Evolutionary conservation across 2,797 vertebrate genomes (phyloP), one percentile per base, ranked within the genome.

Genomic region (Streptopelia turtur): DNA sequence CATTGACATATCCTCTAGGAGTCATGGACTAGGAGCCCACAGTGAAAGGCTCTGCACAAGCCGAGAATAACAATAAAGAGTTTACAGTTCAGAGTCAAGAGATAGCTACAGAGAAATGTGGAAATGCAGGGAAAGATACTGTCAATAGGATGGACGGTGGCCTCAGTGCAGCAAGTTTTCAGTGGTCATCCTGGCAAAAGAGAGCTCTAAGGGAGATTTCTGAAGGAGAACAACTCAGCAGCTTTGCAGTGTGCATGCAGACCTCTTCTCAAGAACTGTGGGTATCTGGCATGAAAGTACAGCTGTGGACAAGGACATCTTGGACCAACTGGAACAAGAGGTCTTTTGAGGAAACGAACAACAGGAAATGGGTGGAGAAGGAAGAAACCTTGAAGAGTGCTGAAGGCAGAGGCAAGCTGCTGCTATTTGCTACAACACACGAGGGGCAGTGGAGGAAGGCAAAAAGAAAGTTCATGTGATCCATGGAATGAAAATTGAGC

Each of bases 41-140:
- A 71, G 87, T 1, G 13, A 87, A 94, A 78, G 33, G 53, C 79
- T 93, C 60, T 83, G 89, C 75, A 83, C 89, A 92, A 79, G 61
- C 30, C 93, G 78, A 76, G 79, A 95, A 93, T 87, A 95, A 87
- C 78, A 96, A 95, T 47, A 80, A 91, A 72, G 45, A 56, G 30
- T 82, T 93, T 83, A 85, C 53, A 83, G 79, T 86, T 71, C 72
- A 80, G 87, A 85, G 57, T 57, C 41, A 83, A 95, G 78, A 77
- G 18, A 64, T 1, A 80, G 57, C 78, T 77, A 64, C 56, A 91
- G 41, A 94, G 64, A 68, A 85, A 85, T 24, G 53, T 92, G 45
- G 27, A 80, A 89, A 64, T 11, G 9, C 60, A 65, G 56, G 31
- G 39, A 76, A 84, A 76, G 74, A 87, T 49, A 41, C 28, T 33